These are phyloP conservation scores for Drosophila vallismaia DNA, from an alignment of 2,888 invertebrate genomes.

Conservation along the genomic window DNA sequence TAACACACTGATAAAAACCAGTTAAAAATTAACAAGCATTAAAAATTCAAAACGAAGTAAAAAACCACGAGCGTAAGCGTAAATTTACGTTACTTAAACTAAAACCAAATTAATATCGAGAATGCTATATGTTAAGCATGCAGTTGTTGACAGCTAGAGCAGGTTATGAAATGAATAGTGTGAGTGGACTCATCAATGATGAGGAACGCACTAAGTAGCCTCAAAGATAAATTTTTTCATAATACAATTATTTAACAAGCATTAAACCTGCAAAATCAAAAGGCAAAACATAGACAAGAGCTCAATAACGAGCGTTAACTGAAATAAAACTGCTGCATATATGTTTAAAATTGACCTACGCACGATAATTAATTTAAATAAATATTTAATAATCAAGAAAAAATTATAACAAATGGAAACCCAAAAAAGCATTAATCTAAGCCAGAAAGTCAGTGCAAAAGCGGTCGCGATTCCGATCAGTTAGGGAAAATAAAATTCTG, in stretches of 20 bases:
- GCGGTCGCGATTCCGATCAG: slow-evolving; percentile 9
- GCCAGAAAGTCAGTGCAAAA: slow-evolving; percentile 15
- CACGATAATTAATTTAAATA: slow-evolving; percentile 60
- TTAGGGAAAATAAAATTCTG: slow-evolving; percentile 14
- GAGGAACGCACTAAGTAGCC: slow-evolving; percentile 19
- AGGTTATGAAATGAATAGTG: slow-evolving; percentile 20
- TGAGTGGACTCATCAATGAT: slow-evolving; percentile 34
- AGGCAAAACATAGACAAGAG: slow-evolving; percentile 42
- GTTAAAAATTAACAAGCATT: slow-evolving; percentile 39
- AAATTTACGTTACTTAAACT: slow-evolving; percentile 62
- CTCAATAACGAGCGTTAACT: slow-evolving; percentile 48
- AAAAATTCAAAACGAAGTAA: slow-evolving; percentile 68
- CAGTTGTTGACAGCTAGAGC: slow-evolving; percentile 54
- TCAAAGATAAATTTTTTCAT: slow-evolving; percentile 72
- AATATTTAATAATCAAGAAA: slow-evolving; percentile 65
- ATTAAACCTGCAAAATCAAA: slow-evolving; percentile 40
- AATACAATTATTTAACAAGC: slow-evolving; percentile 61
- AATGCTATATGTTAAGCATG: slow-evolving; percentile 65
- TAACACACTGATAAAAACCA: slow-evolving; percentile 18
- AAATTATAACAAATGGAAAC: slow-evolving; percentile 10
- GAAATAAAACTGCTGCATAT: slow-evolving; percentile 70
- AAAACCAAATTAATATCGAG: slow-evolving; percentile 43
- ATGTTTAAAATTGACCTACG: slow-evolving; percentile 73
- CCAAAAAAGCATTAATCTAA: slow-evolving; percentile 27
- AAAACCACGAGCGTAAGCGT: slow-evolving; percentile 55